These are phyloP conservation scores for Tiliacea aurago DNA, from an alignment of 2,888 invertebrate species.

Conservation along the genomic window DNA sequence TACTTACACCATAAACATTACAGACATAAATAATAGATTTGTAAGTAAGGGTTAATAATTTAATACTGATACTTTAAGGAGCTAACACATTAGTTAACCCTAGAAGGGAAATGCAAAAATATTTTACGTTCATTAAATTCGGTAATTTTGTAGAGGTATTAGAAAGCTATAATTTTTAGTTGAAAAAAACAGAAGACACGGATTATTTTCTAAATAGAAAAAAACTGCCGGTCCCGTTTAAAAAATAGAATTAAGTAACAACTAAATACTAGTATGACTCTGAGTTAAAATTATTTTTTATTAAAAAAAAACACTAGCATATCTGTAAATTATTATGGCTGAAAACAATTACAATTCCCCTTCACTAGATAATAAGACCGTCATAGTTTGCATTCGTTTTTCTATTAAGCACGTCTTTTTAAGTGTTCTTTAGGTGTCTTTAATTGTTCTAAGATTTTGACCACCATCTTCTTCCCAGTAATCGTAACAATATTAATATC, in stretches of 20 bases:
- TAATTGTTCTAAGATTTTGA: neutral
- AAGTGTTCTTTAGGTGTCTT: too few relatives aligned
- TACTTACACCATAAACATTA: neutral
- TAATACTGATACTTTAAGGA: neutral
- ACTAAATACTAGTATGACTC: neutral
- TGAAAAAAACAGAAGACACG: neutral
- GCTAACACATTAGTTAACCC: neutral
- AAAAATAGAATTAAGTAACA: neutral
- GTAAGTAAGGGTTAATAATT: neutral
- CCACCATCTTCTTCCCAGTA: too few relatives aligned
- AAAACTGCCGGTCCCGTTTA: neutral
- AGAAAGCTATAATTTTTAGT: neutral
- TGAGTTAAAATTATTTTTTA: neutral
- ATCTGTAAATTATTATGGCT: neutral
- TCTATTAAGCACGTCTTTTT: too few relatives aligned
- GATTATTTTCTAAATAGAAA: neutral
- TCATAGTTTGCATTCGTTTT: neutral
- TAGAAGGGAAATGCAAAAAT: neutral
- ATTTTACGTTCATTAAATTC: neutral
- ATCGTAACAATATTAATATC: neutral
- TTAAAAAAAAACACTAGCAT: neutral
- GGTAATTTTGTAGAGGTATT: neutral
- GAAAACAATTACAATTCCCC: conserved; percentile 12
- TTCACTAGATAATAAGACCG: neutral
- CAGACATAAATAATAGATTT: neutral